phyloP scores from a whole-genome alignment of 2,888 invertebrate genomes.

The Ametastegia equiseti region DNA sequence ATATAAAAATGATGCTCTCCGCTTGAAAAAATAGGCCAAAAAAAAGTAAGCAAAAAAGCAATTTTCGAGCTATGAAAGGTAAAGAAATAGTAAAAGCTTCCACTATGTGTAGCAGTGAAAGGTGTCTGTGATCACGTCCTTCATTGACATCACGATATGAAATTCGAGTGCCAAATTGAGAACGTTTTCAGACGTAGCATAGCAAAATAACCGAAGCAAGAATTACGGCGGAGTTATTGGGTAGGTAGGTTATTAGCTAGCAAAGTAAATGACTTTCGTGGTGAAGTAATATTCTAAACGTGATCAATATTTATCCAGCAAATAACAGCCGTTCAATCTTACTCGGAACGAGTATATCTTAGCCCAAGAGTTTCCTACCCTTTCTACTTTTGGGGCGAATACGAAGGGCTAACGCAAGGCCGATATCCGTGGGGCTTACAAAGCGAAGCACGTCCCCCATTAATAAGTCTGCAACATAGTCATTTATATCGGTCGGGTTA shows the following conservation, averaged over 20 bases:
- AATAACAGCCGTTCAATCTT: slow-evolving; percentile 37
- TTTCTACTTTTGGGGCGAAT: slow-evolving; percentile 46
- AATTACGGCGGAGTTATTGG: slow-evolving; percentile 8
- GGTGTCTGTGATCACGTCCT: not conserved
- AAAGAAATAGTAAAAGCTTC: not conserved
- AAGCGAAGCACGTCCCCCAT: slow-evolving; percentile 61
- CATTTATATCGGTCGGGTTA: slow-evolving; percentile 62
- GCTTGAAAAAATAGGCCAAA: not conserved
- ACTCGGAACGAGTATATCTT: slow-evolving; percentile 14
- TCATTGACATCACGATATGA: not conserved
- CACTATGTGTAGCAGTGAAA: not conserved
- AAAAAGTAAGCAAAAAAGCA: not conserved
- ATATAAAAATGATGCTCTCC: not conserved
- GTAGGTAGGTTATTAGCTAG: slow-evolving; percentile 9
- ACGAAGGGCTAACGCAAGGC: slow-evolving; percentile 28
- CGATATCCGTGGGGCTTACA: slow-evolving; percentile 49
- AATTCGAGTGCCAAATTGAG: not conserved
- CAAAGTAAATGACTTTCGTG: slow-evolving; percentile 26
- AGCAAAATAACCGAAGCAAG: not conserved
- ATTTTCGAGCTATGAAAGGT: not conserved
- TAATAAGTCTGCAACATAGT: slow-evolving; percentile 60
- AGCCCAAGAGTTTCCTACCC: slow-evolving; percentile 46
- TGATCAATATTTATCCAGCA: slow-evolving; percentile 44
- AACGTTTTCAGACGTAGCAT: not conserved
- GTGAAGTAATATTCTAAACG: slow-evolving; percentile 37